Conservation (phyloP, 1,140 invertebrate species). For the Choristoneura fumiferana region DNA sequence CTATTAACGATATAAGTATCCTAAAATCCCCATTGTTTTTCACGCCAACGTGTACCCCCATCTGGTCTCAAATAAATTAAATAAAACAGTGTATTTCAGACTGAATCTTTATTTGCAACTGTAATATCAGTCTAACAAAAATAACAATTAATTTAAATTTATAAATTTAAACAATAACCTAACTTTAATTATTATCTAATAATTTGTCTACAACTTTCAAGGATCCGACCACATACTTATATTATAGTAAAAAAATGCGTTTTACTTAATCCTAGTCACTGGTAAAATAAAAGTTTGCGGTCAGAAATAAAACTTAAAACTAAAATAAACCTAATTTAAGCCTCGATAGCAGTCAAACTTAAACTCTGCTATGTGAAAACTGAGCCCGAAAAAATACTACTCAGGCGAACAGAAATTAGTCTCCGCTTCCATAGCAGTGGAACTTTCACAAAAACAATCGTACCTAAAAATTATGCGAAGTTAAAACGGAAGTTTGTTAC, state of each 20-base stretch:
- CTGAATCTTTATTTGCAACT: background rate
- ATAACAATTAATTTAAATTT: background rate
- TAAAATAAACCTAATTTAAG: constrained; percentile 5
- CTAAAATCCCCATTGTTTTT: too few species aligned
- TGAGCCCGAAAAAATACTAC: too few species aligned
- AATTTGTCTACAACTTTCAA: background rate
- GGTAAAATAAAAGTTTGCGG: constrained; percentile 9
- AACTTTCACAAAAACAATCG: too few species aligned
- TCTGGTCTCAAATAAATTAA: too few species aligned
- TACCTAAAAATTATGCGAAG: too few species aligned
- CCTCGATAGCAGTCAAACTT: background rate
- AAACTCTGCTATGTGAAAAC: too few species aligned
- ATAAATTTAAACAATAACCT: too few species aligned
- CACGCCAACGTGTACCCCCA: too few species aligned
- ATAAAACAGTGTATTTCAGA: constrained; percentile 2
- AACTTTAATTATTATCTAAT: background rate
- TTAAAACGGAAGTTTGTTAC: too few species aligned
- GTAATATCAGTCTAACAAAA: background rate
- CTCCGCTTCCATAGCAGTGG: too few species aligned
- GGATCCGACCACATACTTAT: constrained; percentile 17
- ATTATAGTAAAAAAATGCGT: background rate
- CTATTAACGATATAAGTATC: too few species aligned
- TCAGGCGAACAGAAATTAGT: too few species aligned
- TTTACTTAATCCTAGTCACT: background rate
- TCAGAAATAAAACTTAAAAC: constrained; percentile 6